Evolutionary conservation across 2,797 vertebrate genomes (phyloP), one percentile per base, ranked within the genome.

Genomic region (Odontamblyopus rebecca): DNA sequence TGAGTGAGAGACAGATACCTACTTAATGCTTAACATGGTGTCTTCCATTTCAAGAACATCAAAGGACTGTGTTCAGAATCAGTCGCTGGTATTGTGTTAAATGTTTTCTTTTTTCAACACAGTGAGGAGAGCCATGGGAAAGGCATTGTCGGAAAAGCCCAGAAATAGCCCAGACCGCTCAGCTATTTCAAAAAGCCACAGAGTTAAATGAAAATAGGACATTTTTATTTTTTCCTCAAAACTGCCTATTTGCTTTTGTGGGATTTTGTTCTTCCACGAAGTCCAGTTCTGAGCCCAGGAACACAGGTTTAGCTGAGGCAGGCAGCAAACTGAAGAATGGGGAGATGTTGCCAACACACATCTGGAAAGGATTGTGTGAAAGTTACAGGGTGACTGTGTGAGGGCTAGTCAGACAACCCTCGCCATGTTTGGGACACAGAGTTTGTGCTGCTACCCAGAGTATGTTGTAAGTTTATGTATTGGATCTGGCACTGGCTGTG

Each of bases 361-460:
- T 93, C 90, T 93, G 92, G 91, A 89, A 85, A 29, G 61, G 73
- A 91, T 90, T 88, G 82, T 32, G 72, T 27, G 79, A 81, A 75
- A 74, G 79, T 75, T 74, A 68, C 81, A 76, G 64, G 75, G 83
- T 67, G 76, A 81, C 77, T 75, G 75, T 70, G 23, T 72, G 74
- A 78, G 79, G 51, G 77, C 70, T 66, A 61, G 73, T 74, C 74
- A 73, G 81, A 61, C 82, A 63, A 56, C 82, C 61, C 82, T 75
- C 80, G 78, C 77, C 82, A 76, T 88, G 86, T 88, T 88, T 74
- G 44, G 68, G 79, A 65, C 76, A 1, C 69, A 80, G n/a, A 30
- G 81, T 83, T 85, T 79, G 60, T 57, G 67, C 82, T 68, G 82
- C 74, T 81, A 69, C 81, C 78, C 72, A 16, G 15, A 63, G 74